These are phyloP conservation scores for Isichthys henryi DNA, from an alignment of 2,113 vertebrate species.

Conservation along the genomic window DNA sequence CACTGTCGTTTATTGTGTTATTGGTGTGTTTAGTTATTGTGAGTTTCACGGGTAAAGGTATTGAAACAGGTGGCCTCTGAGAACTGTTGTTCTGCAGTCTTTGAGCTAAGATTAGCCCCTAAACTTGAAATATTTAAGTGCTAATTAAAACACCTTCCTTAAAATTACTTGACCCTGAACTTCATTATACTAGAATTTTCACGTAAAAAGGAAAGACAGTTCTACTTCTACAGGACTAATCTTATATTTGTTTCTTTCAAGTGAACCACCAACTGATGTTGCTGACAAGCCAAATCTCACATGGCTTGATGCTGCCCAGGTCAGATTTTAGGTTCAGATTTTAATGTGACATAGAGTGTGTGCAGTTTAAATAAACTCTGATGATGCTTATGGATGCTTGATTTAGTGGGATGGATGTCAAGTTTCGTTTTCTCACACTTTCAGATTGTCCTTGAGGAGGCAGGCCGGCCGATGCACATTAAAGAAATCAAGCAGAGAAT, in stretches of 20 bases:
- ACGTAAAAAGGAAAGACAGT: not conserved
- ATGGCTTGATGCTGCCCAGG: slow-evolving; percentile 73
- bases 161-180: not conserved
- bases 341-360: not conserved
- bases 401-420: not conserved
- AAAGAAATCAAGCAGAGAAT: slow-evolving; percentile 73
- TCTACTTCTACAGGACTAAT: not conserved
- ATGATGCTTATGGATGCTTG: too few relatives aligned
- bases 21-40: not conserved
- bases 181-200: not conserved
- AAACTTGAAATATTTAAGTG: not conserved
- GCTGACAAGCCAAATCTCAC: slow-evolving; percentile 69
- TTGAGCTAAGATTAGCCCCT: not conserved
- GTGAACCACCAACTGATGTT: slow-evolving; percentile 60
- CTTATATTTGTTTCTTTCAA: slow-evolving; percentile 28
- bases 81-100: not conserved
- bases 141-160: not conserved
- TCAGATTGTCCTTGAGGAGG: slow-evolving; percentile 69
- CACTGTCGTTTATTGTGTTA: not conserved
- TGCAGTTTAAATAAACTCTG: not conserved
- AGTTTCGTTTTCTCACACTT: not conserved
- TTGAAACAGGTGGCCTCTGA: not conserved
- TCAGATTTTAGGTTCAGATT: slow-evolving; percentile 25
- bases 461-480: slow-evolving; percentile 69
- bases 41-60: not conserved